Evolutionary conservation across 2,888 invertebrate species (phyloP), one percentile per base, ranked within the genome.

Genomic region (Ectobius pallidus): DNA sequence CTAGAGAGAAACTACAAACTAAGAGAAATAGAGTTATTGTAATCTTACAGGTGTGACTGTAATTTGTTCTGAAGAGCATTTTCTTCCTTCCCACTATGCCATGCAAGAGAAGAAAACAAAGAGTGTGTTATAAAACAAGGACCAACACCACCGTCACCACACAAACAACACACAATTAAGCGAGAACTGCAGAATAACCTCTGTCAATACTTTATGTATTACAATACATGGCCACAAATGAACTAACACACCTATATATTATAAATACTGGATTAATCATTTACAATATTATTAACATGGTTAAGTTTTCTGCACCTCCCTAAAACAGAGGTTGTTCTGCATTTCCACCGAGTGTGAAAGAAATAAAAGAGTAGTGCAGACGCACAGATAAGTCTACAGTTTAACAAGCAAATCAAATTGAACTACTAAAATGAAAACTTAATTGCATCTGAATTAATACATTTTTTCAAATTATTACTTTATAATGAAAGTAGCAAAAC

Each of bases 31-130:
- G 72, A 74, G 73, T 68, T 73, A 74, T 75, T 77, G 70, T 77
- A 75, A 83, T 86, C 88, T 88, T 88, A 88, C 88, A 87, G 86
- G 86, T 88, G 87, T 85, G 86, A 86, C 86, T 86, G 87, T 84
- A 88, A 87, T 87, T 87, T 88, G 87, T 85, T 86, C 85, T 86
- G 87, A 85, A 88, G 87, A 86, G 87, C 87, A 87, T 87, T 88
- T 85, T 88, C 88, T 85, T 88, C 87, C 84, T 87, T 87, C 85
- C 87, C 87, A 87, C 88, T 88, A 87, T 76, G 85, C 86, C 87
- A 87, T 87, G 87, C 87, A 87, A 87, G 82, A 83, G 75, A 85
- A 86, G 85, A 86, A 81, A 76, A 82, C 65, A 74, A 49, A 73
- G 63, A 67, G 62, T 71, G 71, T 73, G 69, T 74, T 74, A 74